phyloP scores from a whole-genome alignment of 1,140 invertebrate species.

The Olivierus martensii region DNA sequence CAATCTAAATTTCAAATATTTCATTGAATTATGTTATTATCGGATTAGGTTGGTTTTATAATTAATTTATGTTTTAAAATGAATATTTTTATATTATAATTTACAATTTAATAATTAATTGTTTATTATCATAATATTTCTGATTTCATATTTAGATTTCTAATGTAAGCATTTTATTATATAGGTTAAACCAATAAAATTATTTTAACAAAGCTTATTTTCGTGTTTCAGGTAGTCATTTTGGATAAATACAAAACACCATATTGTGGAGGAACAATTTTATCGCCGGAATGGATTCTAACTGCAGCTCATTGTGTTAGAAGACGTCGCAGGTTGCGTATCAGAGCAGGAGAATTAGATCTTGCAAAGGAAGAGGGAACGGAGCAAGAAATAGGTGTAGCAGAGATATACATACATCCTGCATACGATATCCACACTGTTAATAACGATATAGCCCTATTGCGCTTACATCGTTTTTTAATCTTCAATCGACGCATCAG shows the following conservation, averaged over 20 bases:
- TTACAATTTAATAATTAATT: no score
- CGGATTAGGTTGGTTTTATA: no score
- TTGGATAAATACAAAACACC: slow-evolving; percentile 61
- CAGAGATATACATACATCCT: slow-evolving; percentile 58
- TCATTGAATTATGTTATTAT: no score
- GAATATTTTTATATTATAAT: no score
- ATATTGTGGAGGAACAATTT: slow-evolving; percentile 80
- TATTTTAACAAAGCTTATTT: no score
- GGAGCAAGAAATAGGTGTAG: slow-evolving; percentile 55
- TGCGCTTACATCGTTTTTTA: slow-evolving; percentile 38
- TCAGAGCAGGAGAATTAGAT: slow-evolving; percentile 59
- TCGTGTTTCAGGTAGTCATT: background rate
- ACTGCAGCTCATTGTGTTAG: slow-evolving; percentile 81
- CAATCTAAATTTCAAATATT: no score
- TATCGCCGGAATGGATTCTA: slow-evolving; percentile 70
- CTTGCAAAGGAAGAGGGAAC: slow-evolving; percentile 36
- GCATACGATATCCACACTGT: slow-evolving; percentile 72
- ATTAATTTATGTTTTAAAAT: no score
- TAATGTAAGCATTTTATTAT: no score
- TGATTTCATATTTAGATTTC: no score
- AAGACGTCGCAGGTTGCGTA: slow-evolving; percentile 46
- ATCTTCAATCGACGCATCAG: slow-evolving; percentile 23
- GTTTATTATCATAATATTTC: no score
- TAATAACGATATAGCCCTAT: slow-evolving; percentile 76
- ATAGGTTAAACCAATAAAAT: no score